Evolutionary conservation across 1,140 invertebrate species (phyloP).

Genomic region (Panulirus ornatus): DNA sequence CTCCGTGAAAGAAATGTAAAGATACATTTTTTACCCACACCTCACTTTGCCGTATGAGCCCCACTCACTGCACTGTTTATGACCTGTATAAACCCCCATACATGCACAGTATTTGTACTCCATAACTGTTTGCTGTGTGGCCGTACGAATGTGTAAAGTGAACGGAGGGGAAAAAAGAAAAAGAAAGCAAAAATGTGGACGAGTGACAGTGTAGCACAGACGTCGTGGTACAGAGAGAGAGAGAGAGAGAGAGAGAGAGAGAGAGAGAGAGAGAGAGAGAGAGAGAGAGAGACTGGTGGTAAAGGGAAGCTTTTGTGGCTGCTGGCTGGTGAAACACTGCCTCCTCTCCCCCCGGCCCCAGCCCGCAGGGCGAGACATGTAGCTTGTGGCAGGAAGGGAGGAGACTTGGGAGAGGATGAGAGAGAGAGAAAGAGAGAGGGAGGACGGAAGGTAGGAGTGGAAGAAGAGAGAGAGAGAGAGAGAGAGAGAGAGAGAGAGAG

Average conservation of each 20-base stretch:
- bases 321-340: no score
- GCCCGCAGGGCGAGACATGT: not conserved
- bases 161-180: not conserved
- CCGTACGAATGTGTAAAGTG: not conserved
- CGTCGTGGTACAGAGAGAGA: no score
- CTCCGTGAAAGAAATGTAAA: no score
- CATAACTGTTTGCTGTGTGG: no score
- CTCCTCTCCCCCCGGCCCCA: no score
- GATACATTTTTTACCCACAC: no score
- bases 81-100: no score
- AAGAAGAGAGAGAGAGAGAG: not conserved
- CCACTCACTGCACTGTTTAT: no score
- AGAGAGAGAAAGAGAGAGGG: not conserved
- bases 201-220: no score
- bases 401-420: not conserved
- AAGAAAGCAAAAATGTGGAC: not conserved
- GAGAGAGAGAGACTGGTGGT: not conserved
- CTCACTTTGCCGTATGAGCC: no score
- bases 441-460: not conserved
- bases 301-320: no score
- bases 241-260: conserved; percentile 3
- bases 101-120: no score
- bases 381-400: not conserved
- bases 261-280: conserved; percentile 3
- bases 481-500: not conserved